A percentile compares a stretch with the other conserved stretches of the same genome.
These are phyloP conservation scores for Tichodroma muraria DNA, from an alignment of 2,113 vertebrate genomes.

Conservation along the genomic window DNA sequence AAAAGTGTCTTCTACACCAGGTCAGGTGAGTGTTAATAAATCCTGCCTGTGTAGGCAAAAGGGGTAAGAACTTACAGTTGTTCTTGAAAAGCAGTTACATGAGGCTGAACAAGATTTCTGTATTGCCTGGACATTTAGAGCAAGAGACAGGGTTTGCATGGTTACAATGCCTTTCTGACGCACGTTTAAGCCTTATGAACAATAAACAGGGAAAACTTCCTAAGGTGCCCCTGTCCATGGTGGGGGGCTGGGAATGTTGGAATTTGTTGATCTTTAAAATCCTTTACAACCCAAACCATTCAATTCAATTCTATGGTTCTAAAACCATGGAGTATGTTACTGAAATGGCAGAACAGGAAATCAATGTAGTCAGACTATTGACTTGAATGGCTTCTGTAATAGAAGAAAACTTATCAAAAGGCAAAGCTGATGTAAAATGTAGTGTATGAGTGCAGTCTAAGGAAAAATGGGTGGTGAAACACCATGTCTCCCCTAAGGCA, in stretches of 20 bases:
- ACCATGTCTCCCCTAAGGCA: background rate
- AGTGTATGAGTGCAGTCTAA: background rate
- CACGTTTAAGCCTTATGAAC: background rate
- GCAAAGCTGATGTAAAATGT: background rate
- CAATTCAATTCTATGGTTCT: background rate
- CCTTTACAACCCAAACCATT: background rate
- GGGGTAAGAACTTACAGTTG: background rate
- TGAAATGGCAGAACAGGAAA: background rate
- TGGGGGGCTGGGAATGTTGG: too few relatives aligned
- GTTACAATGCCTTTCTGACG: background rate
- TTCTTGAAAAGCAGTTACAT: background rate
- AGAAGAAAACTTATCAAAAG: background rate
- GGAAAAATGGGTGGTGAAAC: background rate
- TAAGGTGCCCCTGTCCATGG: too few relatives aligned
- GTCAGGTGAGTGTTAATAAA: background rate
- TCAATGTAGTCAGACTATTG: background rate
- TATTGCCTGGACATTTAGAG: background rate
- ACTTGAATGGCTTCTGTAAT: background rate
- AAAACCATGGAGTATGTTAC: background rate
- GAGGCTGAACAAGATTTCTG: background rate
- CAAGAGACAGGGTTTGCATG: background rate
- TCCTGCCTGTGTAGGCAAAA: background rate
- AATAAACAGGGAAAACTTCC: background rate
- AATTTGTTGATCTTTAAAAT: background rate
- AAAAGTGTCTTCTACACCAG: background rate